Conservation (phyloP, 2,888 invertebrate species). For the Lasioglossum zephyrum region DNA sequence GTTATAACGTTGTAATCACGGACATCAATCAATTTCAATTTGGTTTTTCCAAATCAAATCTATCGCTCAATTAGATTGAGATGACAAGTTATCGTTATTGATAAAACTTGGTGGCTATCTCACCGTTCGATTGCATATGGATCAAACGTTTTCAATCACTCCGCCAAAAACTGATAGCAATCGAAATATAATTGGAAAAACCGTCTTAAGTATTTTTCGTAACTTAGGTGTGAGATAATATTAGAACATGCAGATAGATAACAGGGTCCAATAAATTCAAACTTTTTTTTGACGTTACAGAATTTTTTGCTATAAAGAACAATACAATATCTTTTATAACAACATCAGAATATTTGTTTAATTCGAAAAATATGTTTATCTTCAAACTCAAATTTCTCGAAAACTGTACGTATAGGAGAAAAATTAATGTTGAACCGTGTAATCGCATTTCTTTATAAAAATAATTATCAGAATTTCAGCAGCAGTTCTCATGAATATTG, state of each 20-base stretch:
- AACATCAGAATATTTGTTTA: too few species aligned
- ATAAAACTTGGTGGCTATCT: not conserved
- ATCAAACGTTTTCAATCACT: not conserved
- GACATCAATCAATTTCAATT: not conserved
- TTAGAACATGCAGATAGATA: not conserved
- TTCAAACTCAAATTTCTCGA: too few species aligned
- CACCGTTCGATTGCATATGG: not conserved
- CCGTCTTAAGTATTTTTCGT: not conserved
- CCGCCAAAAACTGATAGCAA: not conserved
- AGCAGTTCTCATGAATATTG: not conserved
- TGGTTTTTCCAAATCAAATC: not conserved
- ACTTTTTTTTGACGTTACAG: too few species aligned
- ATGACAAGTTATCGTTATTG: not conserved
- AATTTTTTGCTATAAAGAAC: too few species aligned
- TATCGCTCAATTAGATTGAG: not conserved
- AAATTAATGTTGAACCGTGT: too few species aligned
- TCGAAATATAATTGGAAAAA: not conserved
- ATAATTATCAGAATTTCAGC: not conserved
- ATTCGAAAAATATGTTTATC: too few species aligned
- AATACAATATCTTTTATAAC: too few species aligned
- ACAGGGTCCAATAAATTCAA: too few species aligned
- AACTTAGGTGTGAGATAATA: not conserved
- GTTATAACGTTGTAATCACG: not conserved
- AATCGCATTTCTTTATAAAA: not conserved
- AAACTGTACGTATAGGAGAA: too few species aligned